phyloP scores from a whole-genome alignment of 2,888 invertebrate species.

The Rhingia campestris region DNA sequence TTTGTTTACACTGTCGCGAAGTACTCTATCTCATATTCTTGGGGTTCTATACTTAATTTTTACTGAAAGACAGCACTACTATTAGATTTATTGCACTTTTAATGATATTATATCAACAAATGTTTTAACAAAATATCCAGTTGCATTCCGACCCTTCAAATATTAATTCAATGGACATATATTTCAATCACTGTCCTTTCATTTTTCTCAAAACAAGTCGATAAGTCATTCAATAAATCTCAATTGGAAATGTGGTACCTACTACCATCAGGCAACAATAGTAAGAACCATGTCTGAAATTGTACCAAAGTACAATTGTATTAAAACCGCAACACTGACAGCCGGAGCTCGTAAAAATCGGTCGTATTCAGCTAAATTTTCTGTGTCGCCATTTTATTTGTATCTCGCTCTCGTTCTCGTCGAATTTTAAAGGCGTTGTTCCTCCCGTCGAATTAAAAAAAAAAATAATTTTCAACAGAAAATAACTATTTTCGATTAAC shows the following conservation, averaged over 20 bases:
- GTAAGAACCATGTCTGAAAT: neutral
- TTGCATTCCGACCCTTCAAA: neutral
- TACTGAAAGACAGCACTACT: too few relatives aligned
- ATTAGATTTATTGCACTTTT: too few relatives aligned
- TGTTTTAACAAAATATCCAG: neutral
- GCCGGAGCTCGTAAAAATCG: constrained; percentile 26
- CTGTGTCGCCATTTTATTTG: constrained; percentile 76
- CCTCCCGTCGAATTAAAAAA: constrained; percentile 71
- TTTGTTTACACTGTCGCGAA: too few relatives aligned
- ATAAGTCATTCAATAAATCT: neutral
- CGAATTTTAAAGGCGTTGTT: constrained; percentile 77
- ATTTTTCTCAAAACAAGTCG: too few relatives aligned
- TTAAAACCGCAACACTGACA: constrained; percentile 37
- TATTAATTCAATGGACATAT: neutral
- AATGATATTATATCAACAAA: too few relatives aligned
- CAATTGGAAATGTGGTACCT: neutral
- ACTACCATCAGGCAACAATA: too few relatives aligned
- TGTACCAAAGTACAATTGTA: neutral
- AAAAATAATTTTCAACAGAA: constrained; percentile 53
- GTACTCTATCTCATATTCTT: too few relatives aligned
- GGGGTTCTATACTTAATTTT: too few relatives aligned
- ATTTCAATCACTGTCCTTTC: too few relatives aligned
- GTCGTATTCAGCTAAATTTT: constrained; percentile 66
- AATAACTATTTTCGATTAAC: constrained; percentile 60
- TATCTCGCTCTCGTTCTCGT: constrained; percentile 76